Percentiles rank a stretch among this genome's conserved stretches.
These are phyloP conservation scores for Trissonchulus sp. DNA, from an alignment of 2,888 invertebrate genomes.

Conservation along the genomic window DNA sequence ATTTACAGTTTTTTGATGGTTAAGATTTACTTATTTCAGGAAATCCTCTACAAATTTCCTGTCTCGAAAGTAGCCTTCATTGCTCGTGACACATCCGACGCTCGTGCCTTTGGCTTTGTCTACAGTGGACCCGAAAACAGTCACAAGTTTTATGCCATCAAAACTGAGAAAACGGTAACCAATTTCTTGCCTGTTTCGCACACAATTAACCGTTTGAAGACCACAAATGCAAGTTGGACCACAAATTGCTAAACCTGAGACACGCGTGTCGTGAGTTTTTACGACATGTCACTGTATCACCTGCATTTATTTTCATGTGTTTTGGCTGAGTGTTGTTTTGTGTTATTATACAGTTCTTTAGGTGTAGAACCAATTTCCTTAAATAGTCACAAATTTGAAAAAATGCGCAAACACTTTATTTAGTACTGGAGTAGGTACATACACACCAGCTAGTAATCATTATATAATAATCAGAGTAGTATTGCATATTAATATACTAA, in stretches of 20 bases:
- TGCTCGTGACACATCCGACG: slow-evolving; percentile 94
- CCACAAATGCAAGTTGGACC: too few relatives aligned
- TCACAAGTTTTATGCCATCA: slow-evolving; percentile 95
- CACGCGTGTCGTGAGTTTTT: neutral
- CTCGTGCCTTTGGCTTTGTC: slow-evolving; percentile 94
- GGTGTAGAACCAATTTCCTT: neutral
- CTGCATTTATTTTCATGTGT: neutral
- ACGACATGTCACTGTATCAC: neutral
- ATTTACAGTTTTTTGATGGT: neutral
- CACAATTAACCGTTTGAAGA: too few relatives aligned
- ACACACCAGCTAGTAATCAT: neutral
- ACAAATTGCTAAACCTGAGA: too few relatives aligned
- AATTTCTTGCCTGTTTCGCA: too few relatives aligned
- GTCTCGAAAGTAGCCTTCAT: slow-evolving; percentile 99
- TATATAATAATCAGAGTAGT: too few relatives aligned
- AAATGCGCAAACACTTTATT: neutral
- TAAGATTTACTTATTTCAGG: slow-evolving; percentile 60
- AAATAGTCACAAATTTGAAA: too few relatives aligned
- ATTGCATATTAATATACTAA: too few relatives aligned
- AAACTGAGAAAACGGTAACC: slow-evolving; percentile 83
- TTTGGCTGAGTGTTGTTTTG: neutral
- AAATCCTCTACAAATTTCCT: slow-evolving; percentile 89
- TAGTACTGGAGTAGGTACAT: neutral
- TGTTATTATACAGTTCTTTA: neutral
- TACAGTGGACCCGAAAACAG: slow-evolving; percentile 92